Conservation (phyloP, 2,113 vertebrate genomes). For the Callipepla californica region DNA sequence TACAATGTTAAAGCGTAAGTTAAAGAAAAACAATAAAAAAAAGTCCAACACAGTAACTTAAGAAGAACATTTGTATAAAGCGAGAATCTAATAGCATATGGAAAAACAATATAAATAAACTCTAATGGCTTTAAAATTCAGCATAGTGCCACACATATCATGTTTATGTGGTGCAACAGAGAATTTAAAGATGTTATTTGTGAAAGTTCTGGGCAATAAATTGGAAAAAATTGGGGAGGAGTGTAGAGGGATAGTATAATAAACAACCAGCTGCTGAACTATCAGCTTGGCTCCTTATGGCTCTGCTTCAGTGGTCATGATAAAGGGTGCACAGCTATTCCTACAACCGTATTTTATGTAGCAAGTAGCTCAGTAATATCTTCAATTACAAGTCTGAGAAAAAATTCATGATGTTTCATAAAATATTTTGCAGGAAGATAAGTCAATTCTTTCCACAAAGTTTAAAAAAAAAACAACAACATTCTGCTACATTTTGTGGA, state of each 20-base stretch:
- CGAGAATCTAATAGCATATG: neutral
- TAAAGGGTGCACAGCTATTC: neutral
- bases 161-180: neutral
- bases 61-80: neutral
- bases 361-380: neutral
- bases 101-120: neutral
- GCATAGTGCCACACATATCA: neutral
- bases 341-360: neutral
- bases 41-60: neutral
- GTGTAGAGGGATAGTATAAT: neutral
- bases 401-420: neutral
- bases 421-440: neutral
- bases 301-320: neutral
- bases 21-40: neutral
- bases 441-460: neutral
- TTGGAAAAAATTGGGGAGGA: neutral
- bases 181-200: neutral
- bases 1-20: neutral
- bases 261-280: neutral
- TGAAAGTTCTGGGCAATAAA: neutral
- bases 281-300: neutral
- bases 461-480: neutral
- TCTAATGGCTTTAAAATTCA: neutral
- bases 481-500: neutral
- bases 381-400: neutral